Evolutionary conservation across 92 coral and sea anemone species (phyloP).

Genomic region (Bergia sp.): DNA sequence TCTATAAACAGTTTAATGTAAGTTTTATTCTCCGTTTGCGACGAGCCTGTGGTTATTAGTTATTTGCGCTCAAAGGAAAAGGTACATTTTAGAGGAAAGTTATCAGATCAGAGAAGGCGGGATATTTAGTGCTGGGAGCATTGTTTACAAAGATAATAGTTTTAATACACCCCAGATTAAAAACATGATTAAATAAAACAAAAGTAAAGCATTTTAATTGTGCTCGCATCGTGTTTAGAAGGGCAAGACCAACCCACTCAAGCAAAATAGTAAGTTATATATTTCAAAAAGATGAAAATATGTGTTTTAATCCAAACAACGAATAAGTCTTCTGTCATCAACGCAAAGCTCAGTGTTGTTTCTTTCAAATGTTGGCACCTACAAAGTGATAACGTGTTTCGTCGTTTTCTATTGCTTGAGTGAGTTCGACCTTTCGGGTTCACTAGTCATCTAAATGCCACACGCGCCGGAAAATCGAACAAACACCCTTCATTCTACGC

Average conservation of each 20-base stretch:
- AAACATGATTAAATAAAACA: neutral
- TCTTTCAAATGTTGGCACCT: neutral
- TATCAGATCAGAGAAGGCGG: neutral
- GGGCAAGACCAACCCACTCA: neutral
- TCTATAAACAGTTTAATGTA: no score
- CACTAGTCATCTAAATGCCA: neutral
- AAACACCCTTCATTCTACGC: neutral
- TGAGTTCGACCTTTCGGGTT: neutral
- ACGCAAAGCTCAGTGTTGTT: neutral
- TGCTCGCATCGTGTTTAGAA: no score
- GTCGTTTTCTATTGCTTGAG: neutral
- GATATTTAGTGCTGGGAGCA: neutral
- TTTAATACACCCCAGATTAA: no score
- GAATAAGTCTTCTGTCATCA: neutral
- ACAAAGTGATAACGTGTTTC: neutral
- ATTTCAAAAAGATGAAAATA: neutral
- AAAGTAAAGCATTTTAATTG: neutral
- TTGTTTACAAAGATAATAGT: neutral
- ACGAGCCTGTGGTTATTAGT: no score
- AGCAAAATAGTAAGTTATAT: no score
- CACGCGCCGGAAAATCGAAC: neutral
- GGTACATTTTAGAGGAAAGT: no score
- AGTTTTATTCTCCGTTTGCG: no score
- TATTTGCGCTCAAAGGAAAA: no score
- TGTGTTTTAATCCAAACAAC: no score